A percentile compares a stretch with the other conserved stretches of the same genome.
phyloP scores from a whole-genome alignment of 2,113 vertebrate genomes.

The Crotalus helleri region DNA sequence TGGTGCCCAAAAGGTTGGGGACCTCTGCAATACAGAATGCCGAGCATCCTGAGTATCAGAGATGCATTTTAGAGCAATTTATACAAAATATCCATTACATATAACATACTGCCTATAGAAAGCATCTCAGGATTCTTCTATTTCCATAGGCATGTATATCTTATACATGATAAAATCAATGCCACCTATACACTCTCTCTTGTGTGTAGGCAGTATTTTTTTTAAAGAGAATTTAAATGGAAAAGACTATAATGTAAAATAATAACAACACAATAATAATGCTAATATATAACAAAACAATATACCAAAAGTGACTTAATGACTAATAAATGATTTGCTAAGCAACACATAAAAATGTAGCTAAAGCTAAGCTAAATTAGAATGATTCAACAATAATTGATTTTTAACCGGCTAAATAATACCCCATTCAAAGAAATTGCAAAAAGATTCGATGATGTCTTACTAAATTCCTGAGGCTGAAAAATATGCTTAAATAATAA shows the following conservation, averaged over 20 bases:
- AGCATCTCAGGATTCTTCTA: neutral
- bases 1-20: no score
- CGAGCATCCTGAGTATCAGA: no score
- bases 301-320: neutral
- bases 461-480: neutral
- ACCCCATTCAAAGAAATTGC: neutral
- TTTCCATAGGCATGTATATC: neutral
- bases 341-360: neutral
- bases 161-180: neutral
- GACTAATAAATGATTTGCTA: neutral
- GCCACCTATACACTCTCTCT: neutral
- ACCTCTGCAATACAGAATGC: no score
- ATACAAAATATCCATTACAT: neutral
- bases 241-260: neutral
- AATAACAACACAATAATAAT: neutral
- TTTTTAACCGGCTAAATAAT: neutral
- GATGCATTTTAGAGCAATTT: neutral
- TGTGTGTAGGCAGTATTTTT: neutral
- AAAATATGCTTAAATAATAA: neutral
- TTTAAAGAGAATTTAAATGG: neutral
- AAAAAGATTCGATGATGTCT: neutral
- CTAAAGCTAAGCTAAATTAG: neutral
- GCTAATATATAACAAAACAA: neutral
- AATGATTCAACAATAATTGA: neutral
- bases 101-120: neutral